phyloP scores from a whole-genome alignment of 2,113 vertebrate species.

The Ardeotis arabs region DNA sequence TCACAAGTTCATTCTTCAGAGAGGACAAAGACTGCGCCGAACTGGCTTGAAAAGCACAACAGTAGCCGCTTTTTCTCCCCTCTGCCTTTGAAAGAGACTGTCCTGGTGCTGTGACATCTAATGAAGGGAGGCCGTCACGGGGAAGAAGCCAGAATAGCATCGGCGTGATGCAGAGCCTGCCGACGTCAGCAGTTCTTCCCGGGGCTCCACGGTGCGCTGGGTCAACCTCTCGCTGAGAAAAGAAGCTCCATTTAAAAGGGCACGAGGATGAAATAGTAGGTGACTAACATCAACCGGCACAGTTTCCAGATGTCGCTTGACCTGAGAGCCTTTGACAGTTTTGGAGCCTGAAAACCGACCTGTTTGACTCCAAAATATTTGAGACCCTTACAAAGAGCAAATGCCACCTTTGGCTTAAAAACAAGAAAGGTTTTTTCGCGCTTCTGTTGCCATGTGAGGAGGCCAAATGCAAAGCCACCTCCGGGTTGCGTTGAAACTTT shows the following conservation, averaged over 20 bases:
- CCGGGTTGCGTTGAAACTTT: fast-evolving
- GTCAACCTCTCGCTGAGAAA: conserved; percentile 28
- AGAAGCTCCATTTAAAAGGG: conserved; percentile 5
- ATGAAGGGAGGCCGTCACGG: not conserved
- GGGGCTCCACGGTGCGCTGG: not conserved
- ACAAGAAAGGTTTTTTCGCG: not conserved
- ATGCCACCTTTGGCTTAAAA: not conserved
- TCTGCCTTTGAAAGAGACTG: conserved; percentile 32
- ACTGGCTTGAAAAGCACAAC: not conserved
- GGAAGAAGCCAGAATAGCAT: conserved; percentile 48
- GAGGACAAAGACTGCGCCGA: not conserved
- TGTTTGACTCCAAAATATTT: not conserved
- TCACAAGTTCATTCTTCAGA: not conserved
- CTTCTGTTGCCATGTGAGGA: not conserved
- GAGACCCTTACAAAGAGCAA: not conserved
- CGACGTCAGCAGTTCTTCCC: conserved; percentile 4
- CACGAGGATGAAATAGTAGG: conserved; percentile 18
- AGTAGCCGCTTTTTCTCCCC: not conserved
- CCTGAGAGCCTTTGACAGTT: not conserved
- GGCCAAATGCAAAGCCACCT: not conserved
- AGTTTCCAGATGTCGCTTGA: not conserved
- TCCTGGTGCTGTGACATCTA: conserved; percentile 35
- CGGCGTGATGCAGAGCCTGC: conserved; percentile 14
- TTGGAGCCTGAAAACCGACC: not conserved
- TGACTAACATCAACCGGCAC: not conserved